Base-by-base conservation (phyloP, 53 echinoderm and acorn worm species). In the Zoroaster sp. region DNA sequence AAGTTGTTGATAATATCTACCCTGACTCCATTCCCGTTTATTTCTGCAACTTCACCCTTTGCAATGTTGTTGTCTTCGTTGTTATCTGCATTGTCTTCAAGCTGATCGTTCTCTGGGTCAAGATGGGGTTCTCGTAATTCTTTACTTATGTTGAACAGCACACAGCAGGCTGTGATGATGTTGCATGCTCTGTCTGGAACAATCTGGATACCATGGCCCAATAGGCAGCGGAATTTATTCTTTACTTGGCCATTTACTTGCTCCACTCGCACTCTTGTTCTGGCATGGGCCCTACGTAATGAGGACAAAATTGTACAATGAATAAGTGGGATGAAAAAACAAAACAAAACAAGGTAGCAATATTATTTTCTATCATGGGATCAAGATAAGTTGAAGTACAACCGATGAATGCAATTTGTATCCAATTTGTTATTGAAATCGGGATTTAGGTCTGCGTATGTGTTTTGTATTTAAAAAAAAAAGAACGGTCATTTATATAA, bases 131-230 rank as follows among this genome's bases (percentile, higher is more conserved):
- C 81, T 53, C 69, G 75, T 13, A 93, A 77, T 40, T 77, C 77
- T 54, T 93, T 93, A 52, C 90, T 93, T 36, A 90, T 90, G 66
- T 93, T 86, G 46, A 90, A 92, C 2, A 93, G 80, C 15, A 93
- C 87, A 42, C 93, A 93, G 73, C 87, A 93, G 43, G 93, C 93
- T 38, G 77, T 63, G 47, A 93, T 90, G 6, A 93, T 87, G 17
- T 90, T 74, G 75, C 90, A 90, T 72, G 82, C 93, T 47, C 87
- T 52, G 0, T 78, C n/a, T 34, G 93, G 93, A n/a, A 69, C 63
- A 35, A 93, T 93, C 35, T 93, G 93, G 79, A 93, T 87, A 36
- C 93, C 93, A 80, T 93, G 90, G 4, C 93, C 93, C 12, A 90
- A 70, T 41, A 93, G 72, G 51, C 93, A 90, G 36, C 89, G 47